A percentile compares a stretch with the other conserved stretches of the same genome.
Evolutionary conservation across 2,888 invertebrate species (phyloP).

Genomic region (Hyposoter dolosus): DNA sequence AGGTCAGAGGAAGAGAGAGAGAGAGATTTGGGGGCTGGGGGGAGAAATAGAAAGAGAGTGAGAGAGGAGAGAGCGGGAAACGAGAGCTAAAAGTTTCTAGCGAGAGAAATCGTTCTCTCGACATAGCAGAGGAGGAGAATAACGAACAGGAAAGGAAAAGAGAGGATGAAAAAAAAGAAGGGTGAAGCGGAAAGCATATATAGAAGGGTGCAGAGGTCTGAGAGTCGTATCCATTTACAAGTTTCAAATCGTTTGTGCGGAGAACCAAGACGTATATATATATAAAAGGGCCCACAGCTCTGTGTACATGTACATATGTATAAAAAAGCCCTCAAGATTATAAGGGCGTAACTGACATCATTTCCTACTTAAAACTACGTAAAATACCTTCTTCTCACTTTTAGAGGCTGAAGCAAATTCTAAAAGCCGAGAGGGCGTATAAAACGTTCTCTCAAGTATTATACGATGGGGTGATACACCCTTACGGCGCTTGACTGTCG

Average conservation of each 20-base stretch:
- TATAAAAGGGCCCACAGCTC: slow-evolving; percentile 20
- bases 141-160: slow-evolving; percentile 18
- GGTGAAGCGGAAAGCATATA: slow-evolving; percentile 63
- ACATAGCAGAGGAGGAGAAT: slow-evolving; percentile 4
- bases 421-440: slow-evolving; percentile 10
- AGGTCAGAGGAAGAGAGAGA: slow-evolving; percentile 38
- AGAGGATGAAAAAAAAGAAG: slow-evolving; percentile 32
- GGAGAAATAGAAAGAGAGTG: background rate
- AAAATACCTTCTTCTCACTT: background rate
- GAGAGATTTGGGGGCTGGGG: slow-evolving; percentile 6
- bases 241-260: slow-evolving; percentile 79
- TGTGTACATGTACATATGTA: background rate
- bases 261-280: slow-evolving; percentile 57
- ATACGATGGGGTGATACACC: slow-evolving; percentile 2
- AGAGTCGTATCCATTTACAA: slow-evolving; percentile 80
- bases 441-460: background rate
- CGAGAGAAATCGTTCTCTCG: slow-evolving; percentile 59
- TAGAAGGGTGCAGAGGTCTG: slow-evolving; percentile 72
- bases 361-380: background rate
- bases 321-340: background rate
- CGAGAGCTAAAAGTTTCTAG: slow-evolving; percentile 40
- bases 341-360: slow-evolving; percentile 20
- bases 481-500: background rate
- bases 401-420: background rate
- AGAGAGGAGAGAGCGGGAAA: background rate